These are phyloP conservation scores for Temnothorax curvispinosus DNA, from an alignment of 1,140 invertebrate species.

Conservation along the genomic window DNA sequence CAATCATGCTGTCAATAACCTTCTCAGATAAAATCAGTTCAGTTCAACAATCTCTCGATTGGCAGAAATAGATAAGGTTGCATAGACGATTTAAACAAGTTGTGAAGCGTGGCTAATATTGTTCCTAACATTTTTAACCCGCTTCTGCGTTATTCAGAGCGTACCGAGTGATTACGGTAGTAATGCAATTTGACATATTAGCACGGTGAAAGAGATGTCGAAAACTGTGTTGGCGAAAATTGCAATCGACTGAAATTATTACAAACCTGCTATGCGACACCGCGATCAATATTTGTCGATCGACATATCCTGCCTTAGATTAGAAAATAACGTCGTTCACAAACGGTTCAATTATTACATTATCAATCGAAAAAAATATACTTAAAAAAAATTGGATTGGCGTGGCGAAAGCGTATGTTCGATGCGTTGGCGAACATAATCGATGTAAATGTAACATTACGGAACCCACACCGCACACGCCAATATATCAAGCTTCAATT, in stretches of 20 bases:
- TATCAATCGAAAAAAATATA: conserved; percentile 13
- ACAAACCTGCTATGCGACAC: not conserved
- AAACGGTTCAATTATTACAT: conserved; percentile 15
- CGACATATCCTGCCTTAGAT: not conserved
- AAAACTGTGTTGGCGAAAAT: conserved; percentile 11
- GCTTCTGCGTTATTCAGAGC: not conserved
- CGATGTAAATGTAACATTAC: conserved; percentile 15
- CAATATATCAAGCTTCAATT: conserved; percentile 26
- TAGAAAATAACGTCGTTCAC: conserved; percentile 1
- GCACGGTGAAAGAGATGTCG: not conserved
- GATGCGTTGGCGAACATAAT: conserved; percentile 24
- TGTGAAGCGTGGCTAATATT: not conserved
- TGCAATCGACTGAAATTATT: not conserved
- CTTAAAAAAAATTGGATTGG: not conserved
- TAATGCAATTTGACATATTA: not conserved
- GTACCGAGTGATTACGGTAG: not conserved
- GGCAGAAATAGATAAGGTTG: conserved; percentile 15
- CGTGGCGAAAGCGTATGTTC: not conserved
- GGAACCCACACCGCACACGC: not conserved
- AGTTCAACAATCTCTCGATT: conserved; percentile 34
- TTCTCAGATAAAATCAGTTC: conserved; percentile 38
- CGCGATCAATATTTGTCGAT: conserved; percentile 19
- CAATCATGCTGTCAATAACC: conserved; percentile 45
- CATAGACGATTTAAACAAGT: conserved; percentile 5
- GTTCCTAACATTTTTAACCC: not conserved